Evolutionary conservation across 1,140 invertebrate genomes (phyloP).

Genomic region (Paraescarpia echinospica): DNA sequence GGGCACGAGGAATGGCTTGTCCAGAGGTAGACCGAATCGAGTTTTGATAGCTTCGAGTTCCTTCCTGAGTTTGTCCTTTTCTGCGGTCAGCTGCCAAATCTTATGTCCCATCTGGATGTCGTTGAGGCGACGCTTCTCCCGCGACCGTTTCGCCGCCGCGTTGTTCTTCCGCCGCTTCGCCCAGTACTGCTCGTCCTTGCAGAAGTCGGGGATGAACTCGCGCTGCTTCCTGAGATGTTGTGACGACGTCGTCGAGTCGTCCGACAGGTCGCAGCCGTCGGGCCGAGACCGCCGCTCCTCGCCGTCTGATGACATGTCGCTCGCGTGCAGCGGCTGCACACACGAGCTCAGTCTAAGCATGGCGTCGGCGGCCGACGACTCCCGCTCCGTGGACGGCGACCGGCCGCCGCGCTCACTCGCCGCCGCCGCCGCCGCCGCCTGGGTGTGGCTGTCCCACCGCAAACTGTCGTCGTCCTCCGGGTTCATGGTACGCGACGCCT

Average conservation of each 20-base stretch:
- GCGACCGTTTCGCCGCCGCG: conserved; percentile 89
- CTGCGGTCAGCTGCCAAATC: conserved; percentile 90
- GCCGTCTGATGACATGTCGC: not conserved
- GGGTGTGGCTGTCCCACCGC: not conserved
- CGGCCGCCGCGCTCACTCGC: not conserved
- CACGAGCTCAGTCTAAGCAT: conserved; percentile 16
- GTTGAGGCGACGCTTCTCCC: conserved; percentile 93
- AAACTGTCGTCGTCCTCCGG: not conserved
- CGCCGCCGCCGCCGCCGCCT: too few species aligned
- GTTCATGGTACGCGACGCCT: not conserved
- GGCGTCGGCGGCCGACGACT: conserved; percentile 21
- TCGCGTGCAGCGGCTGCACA: not conserved
- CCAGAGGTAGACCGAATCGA: conserved; percentile 77
- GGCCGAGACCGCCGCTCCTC: not conserved
- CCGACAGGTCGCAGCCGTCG: not conserved
- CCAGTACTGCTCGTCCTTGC: conserved; percentile 98
- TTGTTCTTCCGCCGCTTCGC: conserved; percentile 92
- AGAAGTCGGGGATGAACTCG: conserved; percentile 94
- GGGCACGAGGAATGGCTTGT: conserved; percentile 34
- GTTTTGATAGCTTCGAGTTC: conserved; percentile 91
- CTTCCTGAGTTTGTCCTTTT: conserved; percentile 89
- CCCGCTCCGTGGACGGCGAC: conserved; percentile 6
- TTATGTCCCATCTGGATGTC: conserved; percentile 94
- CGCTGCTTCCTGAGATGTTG: conserved; percentile 74
- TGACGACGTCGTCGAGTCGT: not conserved